Evolutionary conservation across 2,113 vertebrate species (phyloP).

Genomic region (Leucosticte australis): DNA sequence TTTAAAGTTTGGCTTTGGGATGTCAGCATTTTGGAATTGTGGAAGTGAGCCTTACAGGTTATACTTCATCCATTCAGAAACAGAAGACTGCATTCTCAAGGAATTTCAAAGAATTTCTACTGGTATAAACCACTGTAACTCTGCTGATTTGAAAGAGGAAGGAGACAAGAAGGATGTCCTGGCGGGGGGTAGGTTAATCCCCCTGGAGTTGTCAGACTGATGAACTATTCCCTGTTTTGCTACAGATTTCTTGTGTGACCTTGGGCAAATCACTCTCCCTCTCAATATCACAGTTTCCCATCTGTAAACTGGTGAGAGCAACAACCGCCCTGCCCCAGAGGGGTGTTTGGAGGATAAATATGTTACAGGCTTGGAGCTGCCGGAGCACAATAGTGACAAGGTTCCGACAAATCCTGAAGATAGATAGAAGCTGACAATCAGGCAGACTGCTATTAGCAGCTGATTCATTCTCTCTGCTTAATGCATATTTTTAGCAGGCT

Average conservation of each 20-base stretch:
- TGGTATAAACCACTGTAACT: neutral
- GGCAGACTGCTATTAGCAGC: constrained; percentile 55
- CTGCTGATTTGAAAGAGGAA: neutral
- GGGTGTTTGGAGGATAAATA: constrained; percentile 63
- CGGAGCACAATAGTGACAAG: constrained; percentile 1
- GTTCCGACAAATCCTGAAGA: constrained; percentile 23
- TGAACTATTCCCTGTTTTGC: constrained; percentile 15
- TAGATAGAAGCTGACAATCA: constrained; percentile 57
- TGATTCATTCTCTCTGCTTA: constrained; percentile 59
- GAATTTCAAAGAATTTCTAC: neutral
- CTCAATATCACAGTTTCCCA: constrained; percentile 41
- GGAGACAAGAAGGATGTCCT: constrained; percentile 39
- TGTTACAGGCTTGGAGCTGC: constrained; percentile 32
- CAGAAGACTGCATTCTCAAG: neutral
- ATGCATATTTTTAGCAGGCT: constrained; percentile 62
- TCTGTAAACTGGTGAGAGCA: constrained; percentile 58
- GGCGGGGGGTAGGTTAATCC: neutral
- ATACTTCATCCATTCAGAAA: neutral
- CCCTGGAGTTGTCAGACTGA: constrained; percentile 1
- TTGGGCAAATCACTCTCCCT: constrained; percentile 43
- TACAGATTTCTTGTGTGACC: constrained; percentile 45
- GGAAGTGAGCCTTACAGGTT: neutral
- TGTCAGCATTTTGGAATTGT: neutral
- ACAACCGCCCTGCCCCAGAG: constrained; percentile 60
- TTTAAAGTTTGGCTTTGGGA: neutral